Evolutionary conservation across 2,113 vertebrate species (phyloP).

Genomic region (Chloropsis hardwickii): DNA sequence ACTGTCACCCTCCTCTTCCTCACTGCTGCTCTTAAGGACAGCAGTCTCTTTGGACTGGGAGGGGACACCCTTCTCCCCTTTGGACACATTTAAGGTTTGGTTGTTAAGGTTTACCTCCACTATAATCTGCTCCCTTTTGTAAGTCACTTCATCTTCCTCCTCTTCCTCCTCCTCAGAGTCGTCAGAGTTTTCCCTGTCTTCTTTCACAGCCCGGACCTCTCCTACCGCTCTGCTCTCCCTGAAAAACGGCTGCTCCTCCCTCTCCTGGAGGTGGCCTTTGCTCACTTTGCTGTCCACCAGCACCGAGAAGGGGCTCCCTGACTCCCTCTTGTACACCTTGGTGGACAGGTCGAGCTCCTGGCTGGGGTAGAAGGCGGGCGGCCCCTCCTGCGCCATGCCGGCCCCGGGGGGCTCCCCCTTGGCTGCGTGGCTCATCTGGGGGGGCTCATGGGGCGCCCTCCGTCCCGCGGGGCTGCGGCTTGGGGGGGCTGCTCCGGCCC

Average conservation of each 20-base stretch:
- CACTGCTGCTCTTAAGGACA: conserved; percentile 85
- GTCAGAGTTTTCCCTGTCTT: conserved; percentile 86
- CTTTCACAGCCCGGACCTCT: conserved; percentile 74
- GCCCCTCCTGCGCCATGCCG: conserved; percentile 90
- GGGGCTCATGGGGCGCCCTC: conserved; percentile 62
- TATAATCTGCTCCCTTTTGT: conserved; percentile 98
- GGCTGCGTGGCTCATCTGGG: conserved; percentile 80
- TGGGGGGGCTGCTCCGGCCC: conserved; percentile 1
- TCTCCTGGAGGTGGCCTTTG: conserved; percentile 78
- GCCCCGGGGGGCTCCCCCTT: conserved; percentile 81
- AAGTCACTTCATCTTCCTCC: conserved; percentile 85
- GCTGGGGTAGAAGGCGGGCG: conserved; percentile 83
- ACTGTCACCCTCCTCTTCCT: conserved; percentile 84
- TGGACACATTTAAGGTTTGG: conserved; percentile 98
- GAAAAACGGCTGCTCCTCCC: conserved; percentile 87
- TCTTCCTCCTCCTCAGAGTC: conserved; percentile 85
- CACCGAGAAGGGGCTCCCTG: conserved; percentile 87
- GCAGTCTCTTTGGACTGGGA: conserved; percentile 79
- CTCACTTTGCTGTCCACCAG: conserved; percentile 88
- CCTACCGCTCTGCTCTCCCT: conserved; percentile 79
- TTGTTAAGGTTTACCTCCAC: conserved; percentile 99
- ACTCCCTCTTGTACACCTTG: conserved; percentile 90
- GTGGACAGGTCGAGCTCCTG: conserved; percentile 87
- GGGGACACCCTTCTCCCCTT: conserved; percentile 89
- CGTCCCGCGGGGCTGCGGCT: conserved; percentile 34